Evolutionary conservation across 2,797 vertebrate species (phyloP), one percentile per base, ranked within the genome.

Genomic region (Fistularia commersonii): DNA sequence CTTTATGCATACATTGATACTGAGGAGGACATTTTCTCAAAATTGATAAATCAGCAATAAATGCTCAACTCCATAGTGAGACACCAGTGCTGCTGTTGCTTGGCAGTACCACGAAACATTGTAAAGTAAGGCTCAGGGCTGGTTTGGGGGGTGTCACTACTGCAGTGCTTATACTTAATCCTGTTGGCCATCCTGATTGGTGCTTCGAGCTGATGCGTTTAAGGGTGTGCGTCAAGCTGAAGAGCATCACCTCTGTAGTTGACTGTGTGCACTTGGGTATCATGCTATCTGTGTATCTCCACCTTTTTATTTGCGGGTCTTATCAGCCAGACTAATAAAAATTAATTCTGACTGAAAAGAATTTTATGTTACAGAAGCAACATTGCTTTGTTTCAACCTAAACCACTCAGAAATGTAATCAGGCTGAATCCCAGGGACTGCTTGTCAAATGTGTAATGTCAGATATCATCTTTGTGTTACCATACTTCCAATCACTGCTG

Each of bases 1-100:
- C 66, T 62, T 53, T 43, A 41, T 47, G 54, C 62, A 59, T 54
- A 59, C 51, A 33, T 53, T 70, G 41, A 73, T 62, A 37, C 36
- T 11, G 59, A 71, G 38, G 43, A 58, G 54, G 64, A 70, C 57
- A 32, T 51, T 63, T 58, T 48, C 49, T 67, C 54, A 67, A 71
- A 86, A 81, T 56, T 77, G 77, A 71, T 52, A 74, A 69, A 69
- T 86, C 80, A 72, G 83, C 80, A 76, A 57, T 74, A 79, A 66
- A 41, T 6, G 53, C 45, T 1, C 51, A 49, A 70, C 62, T 52
- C 44, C 79, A 71, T 61, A 69, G 77, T 69, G 71, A 69, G 59
- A 70, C 74, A 2, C 7, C 39, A 8, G 41, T 48, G 11, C 33
- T 54, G 35, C 43, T 11, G 3, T 37, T 38, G 45, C 47, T 48